Evolutionary conservation across 2,113 vertebrate genomes (phyloP).

Genomic region (Alouatta palliata): DNA sequence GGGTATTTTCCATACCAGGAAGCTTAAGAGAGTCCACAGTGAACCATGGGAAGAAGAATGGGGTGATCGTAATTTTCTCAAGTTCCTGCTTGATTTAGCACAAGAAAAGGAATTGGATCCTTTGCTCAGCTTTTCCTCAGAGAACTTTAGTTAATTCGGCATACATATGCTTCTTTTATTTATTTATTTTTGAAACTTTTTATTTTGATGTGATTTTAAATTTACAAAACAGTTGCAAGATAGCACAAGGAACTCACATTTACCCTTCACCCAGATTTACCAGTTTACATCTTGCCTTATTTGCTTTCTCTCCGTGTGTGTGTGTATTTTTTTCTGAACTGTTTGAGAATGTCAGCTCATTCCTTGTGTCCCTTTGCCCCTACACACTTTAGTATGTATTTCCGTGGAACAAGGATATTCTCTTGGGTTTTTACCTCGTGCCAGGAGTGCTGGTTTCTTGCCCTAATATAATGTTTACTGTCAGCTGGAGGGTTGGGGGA

Average conservation of each 20-base stretch:
- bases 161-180: neutral
- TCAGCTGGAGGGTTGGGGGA: neutral
- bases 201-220: constrained; percentile 16
- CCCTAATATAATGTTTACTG: neutral
- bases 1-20: constrained; percentile 54
- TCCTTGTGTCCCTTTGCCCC: neutral
- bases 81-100: neutral
- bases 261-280: neutral
- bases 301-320: neutral
- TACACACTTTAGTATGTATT: neutral
- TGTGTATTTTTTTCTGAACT: neutral
- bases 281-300: neutral
- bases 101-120: neutral
- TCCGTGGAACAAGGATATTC: neutral
- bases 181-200: constrained; percentile 10
- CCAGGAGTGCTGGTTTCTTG: neutral
- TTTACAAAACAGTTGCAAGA: neutral
- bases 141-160: neutral
- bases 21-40: neutral
- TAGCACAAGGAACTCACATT: neutral
- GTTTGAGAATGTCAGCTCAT: neutral
- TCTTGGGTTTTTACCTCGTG: neutral
- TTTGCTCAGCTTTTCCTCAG: neutral
- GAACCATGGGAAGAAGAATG: neutral
- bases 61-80: neutral